Percentiles rank a stretch among this genome's conserved stretches.
Conservation (phyloP, 2,113 vertebrate genomes). For the Pelecanoides urinatrix region DNA sequence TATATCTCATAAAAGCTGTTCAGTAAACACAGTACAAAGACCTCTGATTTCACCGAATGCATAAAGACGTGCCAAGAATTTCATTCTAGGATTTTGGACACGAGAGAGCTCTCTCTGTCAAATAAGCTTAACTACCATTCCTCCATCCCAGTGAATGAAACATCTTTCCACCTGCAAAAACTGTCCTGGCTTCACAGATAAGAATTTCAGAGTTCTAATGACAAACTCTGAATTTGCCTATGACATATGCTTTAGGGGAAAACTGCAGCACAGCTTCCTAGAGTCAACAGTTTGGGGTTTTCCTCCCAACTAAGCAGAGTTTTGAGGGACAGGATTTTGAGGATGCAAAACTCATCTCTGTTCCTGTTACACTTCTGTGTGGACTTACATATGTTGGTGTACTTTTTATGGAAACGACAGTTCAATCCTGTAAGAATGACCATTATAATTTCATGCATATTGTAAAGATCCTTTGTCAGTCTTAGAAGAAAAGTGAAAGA, state of each 20-base stretch:
- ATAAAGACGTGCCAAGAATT: not conserved
- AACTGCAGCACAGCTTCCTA: not conserved
- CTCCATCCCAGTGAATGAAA: not conserved
- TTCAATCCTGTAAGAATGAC: not conserved
- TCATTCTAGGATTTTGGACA: not conserved
- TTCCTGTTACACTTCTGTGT: not conserved
- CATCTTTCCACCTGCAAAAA: not conserved
- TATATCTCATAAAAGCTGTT: constrained; percentile 67
- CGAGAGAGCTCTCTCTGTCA: not conserved
- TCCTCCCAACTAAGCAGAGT: not conserved
- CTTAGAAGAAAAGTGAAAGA: not conserved
- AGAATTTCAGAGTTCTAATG: not conserved
- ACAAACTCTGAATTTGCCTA: not conserved
- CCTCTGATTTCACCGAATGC: constrained; percentile 34
- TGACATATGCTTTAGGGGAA: not conserved
- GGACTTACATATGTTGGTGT: not conserved
- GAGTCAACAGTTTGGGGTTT: fast-evolving
- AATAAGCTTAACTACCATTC: not conserved
- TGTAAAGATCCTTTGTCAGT: not conserved
- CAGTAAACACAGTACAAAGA: constrained; percentile 50
- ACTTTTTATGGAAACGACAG: not conserved
- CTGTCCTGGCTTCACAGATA: not conserved
- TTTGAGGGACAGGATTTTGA: not conserved
- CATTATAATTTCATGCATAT: not conserved
- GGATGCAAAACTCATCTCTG: not conserved